A percentile compares a stretch with the other conserved stretches of the same genome.
Conservation (phyloP, 2,888 invertebrate genomes). For the Ceriagrion tenellum region DNA sequence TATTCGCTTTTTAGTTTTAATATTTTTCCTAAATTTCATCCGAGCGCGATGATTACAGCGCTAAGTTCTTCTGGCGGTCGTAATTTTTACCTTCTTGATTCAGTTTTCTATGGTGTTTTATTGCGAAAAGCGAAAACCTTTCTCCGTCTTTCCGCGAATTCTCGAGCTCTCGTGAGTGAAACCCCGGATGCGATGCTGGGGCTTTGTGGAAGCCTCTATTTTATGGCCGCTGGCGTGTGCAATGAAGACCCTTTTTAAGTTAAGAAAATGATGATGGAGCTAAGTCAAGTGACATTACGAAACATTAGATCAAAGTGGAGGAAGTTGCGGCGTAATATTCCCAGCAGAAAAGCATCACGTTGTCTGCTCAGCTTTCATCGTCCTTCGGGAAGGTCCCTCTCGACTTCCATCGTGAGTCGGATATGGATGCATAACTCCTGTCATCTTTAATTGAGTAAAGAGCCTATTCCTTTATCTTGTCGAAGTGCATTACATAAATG, state of each 20-base stretch:
- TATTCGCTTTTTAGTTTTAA: no score
- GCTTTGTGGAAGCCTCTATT: background rate
- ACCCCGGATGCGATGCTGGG: background rate
- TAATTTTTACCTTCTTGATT: no score
- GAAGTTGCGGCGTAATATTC: slow-evolving; percentile 16
- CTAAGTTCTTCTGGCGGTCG: no score
- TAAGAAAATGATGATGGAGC: background rate
- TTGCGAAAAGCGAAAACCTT: no score
- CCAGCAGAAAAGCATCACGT: slow-evolving; percentile 14
- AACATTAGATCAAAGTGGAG: background rate
- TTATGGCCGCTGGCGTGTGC: background rate
- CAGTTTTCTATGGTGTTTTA: no score
- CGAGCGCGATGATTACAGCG: no score
- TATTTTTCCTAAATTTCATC: no score
- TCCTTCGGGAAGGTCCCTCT: background rate
- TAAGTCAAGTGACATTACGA: background rate
- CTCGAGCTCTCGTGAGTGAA: background rate
- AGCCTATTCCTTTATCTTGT: background rate
- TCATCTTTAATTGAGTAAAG: background rate
- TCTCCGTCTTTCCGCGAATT: no score
- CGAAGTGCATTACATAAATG: background rate
- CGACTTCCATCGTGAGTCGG: background rate
- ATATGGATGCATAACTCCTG: background rate
- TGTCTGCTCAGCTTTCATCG: background rate
- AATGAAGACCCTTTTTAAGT: background rate